A percentile compares a stretch with the other conserved stretches of the same genome.
These are phyloP conservation scores for Lithophane socia DNA, from an alignment of 2,888 invertebrate species.

Conservation along the genomic window DNA sequence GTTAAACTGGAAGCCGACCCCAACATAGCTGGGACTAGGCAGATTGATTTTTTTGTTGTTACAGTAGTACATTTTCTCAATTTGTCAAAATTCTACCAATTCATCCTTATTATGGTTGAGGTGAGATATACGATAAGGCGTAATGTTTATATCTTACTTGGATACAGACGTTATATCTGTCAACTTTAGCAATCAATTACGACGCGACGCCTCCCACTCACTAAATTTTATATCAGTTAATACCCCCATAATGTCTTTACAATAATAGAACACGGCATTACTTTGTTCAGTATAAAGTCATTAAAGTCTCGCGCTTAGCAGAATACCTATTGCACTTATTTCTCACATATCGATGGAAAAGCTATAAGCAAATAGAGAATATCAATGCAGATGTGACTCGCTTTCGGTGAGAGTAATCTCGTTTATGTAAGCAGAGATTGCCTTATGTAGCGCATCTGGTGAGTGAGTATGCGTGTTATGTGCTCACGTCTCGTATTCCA, in stretches of 20 bases:
- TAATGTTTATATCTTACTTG: no score
- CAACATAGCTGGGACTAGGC: no score
- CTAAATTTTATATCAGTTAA: background rate
- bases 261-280: slow-evolving; percentile 19
- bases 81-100: no score
- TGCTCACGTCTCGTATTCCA: background rate
- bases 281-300: slow-evolving; percentile 21
- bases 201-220: background rate
- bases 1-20: no score
- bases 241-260: background rate
- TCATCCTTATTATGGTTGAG: no score
- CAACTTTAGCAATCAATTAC: background rate
- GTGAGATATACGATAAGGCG: no score
- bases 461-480: slow-evolving; percentile 1
- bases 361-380: background rate
- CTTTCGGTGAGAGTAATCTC: background rate
- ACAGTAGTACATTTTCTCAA: no score
- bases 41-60: no score
- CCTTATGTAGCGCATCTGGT: background rate
- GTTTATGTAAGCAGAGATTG: slow-evolving; percentile 5
- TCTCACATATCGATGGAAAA: background rate
- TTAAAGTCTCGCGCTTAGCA: background rate
- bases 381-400: slow-evolving; percentile 35
- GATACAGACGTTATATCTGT: no score
- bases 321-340: background rate